A percentile compares a stretch with the other conserved stretches of the same genome.
Evolutionary conservation across 2,797 vertebrate species (phyloP).

Genomic region (Dermochelys coriacea): DNA sequence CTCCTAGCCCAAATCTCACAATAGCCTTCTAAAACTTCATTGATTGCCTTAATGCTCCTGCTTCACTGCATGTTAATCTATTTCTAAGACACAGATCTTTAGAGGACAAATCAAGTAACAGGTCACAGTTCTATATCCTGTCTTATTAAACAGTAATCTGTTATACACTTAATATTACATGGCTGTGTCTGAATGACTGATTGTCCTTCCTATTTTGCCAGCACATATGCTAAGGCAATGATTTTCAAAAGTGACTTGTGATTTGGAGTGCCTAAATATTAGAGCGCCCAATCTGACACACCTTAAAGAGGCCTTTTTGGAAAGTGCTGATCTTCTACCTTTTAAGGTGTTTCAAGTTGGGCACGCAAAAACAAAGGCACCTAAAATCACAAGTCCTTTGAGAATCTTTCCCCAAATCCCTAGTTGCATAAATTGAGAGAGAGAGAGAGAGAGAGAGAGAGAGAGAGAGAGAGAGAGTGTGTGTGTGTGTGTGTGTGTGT

Average conservation of each 20-base stretch:
- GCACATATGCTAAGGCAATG: not conserved
- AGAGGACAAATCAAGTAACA: not conserved
- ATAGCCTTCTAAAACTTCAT: not conserved
- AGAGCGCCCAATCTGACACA: not conserved
- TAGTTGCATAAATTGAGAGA: not conserved
- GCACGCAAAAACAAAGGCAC: not conserved
- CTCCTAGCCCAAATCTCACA: not conserved
- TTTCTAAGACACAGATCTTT: not conserved
- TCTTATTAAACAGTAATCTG: not conserved
- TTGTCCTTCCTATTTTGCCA: not conserved
- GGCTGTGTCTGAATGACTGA: not conserved
- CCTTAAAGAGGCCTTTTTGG: not conserved
- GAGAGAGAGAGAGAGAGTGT: too few relatives aligned
- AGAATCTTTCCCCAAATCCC: not conserved
- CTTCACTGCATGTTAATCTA: not conserved
- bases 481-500: too few relatives aligned
- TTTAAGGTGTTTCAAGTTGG: not conserved
- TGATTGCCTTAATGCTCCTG: slow-evolving; percentile 2
- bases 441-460: too few relatives aligned
- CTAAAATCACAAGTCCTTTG: not conserved
- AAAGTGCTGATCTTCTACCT: not conserved
- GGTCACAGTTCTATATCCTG: not conserved
- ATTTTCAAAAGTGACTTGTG: not conserved
- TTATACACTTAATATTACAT: not conserved
- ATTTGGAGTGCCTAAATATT: not conserved